These are phyloP conservation scores for Hephaestus fuliginosus DNA, from an alignment of 2,797 vertebrate genomes.

Conservation along the genomic window DNA sequence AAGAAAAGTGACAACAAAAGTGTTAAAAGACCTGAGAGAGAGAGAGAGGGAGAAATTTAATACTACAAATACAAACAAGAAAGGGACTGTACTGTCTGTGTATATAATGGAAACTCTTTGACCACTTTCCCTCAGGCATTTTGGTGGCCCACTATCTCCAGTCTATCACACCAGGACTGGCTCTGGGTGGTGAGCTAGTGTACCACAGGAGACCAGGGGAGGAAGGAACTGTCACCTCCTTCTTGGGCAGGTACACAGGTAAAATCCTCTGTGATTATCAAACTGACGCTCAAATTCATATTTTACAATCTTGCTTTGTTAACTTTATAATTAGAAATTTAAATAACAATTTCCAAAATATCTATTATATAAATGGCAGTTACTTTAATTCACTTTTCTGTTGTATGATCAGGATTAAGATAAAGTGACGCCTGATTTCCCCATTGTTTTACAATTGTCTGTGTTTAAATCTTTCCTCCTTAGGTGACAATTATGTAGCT, in stretches of 20 bases:
- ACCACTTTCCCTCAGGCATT: conserved; percentile 83
- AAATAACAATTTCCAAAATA: not conserved
- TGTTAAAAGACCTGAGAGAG: not conserved
- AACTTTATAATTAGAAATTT: not conserved
- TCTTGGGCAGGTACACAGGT: conserved; percentile 93
- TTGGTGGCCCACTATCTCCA: conserved; percentile 93
- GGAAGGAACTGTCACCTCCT: conserved; percentile 91
- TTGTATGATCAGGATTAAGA: not conserved
- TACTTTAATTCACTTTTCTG: not conserved
- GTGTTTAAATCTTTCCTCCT: not conserved
- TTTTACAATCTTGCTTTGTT: not conserved
- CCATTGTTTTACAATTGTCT: not conserved
- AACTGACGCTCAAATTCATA: not conserved
- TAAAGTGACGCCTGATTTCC: not conserved
- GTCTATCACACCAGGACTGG: conserved; percentile 90
- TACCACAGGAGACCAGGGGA: conserved; percentile 94
- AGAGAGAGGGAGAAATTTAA: too few species aligned
- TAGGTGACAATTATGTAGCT: conserved; percentile 90
- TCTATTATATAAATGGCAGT: not conserved
- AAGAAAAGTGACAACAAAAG: not conserved
- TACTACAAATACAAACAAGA: not conserved
- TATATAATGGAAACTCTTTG: not conserved
- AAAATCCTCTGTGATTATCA: conserved; percentile 17
- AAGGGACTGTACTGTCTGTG: not conserved
- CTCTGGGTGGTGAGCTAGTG: conserved; percentile 93